These are phyloP conservation scores for Papilio protenor DNA, from an alignment of 2,888 invertebrate genomes.

Conservation along the genomic window DNA sequence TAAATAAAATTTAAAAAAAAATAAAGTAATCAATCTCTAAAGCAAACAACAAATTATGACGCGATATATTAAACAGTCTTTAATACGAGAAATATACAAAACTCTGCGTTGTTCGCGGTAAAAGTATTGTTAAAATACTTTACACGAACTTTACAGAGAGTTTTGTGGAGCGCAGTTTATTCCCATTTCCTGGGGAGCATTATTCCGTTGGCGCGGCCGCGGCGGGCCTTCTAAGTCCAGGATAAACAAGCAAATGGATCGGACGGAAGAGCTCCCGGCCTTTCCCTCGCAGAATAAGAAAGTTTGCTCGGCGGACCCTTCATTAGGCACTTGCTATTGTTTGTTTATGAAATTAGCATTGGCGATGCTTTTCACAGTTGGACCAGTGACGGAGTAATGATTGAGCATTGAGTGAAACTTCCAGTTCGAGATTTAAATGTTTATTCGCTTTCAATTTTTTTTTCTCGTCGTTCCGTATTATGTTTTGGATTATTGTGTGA, in stretches of 20 bases:
- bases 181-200: constrained; percentile 47
- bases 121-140: constrained; percentile 42
- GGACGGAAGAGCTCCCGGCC: constrained; percentile 75
- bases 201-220: constrained; percentile 54
- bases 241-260: constrained; percentile 81
- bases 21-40: not conserved
- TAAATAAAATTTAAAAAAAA: no score
- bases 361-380: constrained; percentile 70
- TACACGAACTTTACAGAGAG: constrained; percentile 40
- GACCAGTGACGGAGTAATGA: constrained; percentile 67
- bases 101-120: constrained; percentile 29
- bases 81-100: constrained; percentile 22
- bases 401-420: constrained; percentile 67
- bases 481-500: constrained; percentile 35
- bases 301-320: constrained; percentile 76
- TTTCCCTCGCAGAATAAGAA: constrained; percentile 74
- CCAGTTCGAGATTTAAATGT: constrained; percentile 56
- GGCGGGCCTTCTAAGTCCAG: constrained; percentile 70
- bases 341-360: constrained; percentile 81
- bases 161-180: constrained; percentile 43
- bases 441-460: constrained; percentile 53
- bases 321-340: constrained; percentile 81
- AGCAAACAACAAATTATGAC: not conserved
- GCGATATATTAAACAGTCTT: not conserved
- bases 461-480: constrained; percentile 48